Conservation (phyloP, 2,113 vertebrate genomes). For the Passer montanus region DNA sequence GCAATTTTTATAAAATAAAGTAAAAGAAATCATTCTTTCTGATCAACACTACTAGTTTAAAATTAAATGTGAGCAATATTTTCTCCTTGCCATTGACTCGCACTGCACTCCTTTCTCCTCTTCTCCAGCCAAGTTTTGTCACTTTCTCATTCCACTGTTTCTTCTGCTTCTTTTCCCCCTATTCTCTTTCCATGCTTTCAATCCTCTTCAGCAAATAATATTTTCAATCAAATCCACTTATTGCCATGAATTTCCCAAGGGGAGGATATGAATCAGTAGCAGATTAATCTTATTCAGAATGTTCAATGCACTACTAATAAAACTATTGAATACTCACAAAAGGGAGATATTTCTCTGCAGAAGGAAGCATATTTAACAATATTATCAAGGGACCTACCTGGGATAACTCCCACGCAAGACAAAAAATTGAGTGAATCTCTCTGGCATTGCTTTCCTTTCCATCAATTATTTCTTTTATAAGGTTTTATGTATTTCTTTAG, state of each 20-base stretch:
- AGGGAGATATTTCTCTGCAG: background rate
- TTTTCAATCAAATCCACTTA: conserved; percentile 28
- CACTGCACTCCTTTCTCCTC: background rate
- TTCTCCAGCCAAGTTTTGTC: background rate
- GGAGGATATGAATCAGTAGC: background rate
- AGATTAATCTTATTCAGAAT: background rate
- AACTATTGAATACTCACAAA: background rate
- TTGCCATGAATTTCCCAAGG: background rate
- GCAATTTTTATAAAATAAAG: conserved; percentile 37
- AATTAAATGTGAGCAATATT: conserved; percentile 38
- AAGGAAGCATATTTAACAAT: background rate
- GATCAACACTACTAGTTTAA: conserved; percentile 1
- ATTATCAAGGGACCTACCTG: background rate
- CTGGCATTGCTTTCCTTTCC: background rate
- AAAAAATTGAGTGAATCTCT: background rate
- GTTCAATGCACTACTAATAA: background rate
- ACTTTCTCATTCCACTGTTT: background rate
- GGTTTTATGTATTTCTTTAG: background rate
- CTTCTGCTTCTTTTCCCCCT: background rate
- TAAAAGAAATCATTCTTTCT: conserved; percentile 33
- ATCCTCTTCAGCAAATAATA: background rate
- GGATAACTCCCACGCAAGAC: background rate
- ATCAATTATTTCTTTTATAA: background rate
- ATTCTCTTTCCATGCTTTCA: background rate
- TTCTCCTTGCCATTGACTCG: background rate